A percentile compares a stretch with the other conserved stretches of the same genome.
Conservation (phyloP, 2,888 invertebrate species). For the Cerastis rubricosa region DNA sequence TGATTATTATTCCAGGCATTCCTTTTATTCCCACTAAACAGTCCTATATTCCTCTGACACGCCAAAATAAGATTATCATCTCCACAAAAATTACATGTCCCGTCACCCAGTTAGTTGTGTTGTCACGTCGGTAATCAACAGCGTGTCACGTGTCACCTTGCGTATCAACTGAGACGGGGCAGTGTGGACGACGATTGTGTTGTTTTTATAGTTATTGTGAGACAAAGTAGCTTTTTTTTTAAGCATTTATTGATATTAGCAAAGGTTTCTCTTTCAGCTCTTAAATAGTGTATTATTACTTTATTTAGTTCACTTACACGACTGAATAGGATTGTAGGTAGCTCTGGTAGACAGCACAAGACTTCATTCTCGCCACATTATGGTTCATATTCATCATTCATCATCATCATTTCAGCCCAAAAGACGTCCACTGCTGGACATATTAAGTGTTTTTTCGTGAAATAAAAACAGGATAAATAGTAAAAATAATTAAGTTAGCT, state of each 20-base stretch:
- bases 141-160: constrained; percentile 65
- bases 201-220: constrained; percentile 24
- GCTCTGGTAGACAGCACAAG: background rate
- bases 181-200: constrained; percentile 35
- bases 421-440: too few relatives aligned
- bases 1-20: constrained; percentile 23
- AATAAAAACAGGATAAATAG: too few relatives aligned
- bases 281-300: background rate
- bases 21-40: constrained; percentile 7
- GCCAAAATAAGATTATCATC: constrained; percentile 64
- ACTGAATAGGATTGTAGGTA: background rate
- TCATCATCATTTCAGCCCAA: too few relatives aligned
- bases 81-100: constrained; percentile 62
- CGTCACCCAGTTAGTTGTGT: constrained; percentile 61
- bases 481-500: too few relatives aligned
- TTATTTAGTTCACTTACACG: background rate
- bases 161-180: constrained; percentile 50
- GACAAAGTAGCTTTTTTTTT: background rate
- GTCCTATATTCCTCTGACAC: constrained; percentile 35
- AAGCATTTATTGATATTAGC: background rate
- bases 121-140: constrained; percentile 67
- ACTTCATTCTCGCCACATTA: too few relatives aligned
- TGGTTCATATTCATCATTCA: too few relatives aligned
- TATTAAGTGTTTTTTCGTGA: too few relatives aligned
- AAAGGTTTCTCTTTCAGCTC: background rate